A percentile compares a stretch with the other conserved stretches of the same genome.
phyloP scores from a whole-genome alignment of 1,140 invertebrate genomes.

The Parapsyche elsis region DNA sequence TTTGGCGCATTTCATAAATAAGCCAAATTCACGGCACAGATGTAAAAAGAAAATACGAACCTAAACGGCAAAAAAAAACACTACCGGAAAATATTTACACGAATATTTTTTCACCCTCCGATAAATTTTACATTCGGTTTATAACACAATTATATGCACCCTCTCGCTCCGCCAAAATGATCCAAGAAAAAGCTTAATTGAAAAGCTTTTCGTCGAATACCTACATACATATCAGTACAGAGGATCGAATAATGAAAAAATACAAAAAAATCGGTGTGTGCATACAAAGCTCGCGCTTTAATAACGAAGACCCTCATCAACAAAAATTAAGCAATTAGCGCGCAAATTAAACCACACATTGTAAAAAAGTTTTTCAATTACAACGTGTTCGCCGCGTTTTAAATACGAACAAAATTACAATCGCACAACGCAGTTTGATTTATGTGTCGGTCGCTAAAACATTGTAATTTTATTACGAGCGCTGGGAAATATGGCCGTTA shows the following conservation, averaged over 20 bases:
- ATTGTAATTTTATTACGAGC: background rate
- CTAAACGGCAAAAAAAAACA: background rate
- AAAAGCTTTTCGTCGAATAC: background rate
- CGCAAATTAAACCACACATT: constrained; percentile 5
- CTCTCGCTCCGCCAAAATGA: background rate
- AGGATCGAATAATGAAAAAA: background rate
- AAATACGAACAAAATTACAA: constrained; percentile 23
- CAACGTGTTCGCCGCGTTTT: background rate
- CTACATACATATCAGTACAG: background rate
- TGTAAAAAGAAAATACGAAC: constrained; percentile 15
- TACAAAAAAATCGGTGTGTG: background rate
- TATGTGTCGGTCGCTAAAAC: background rate
- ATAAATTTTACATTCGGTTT: constrained; percentile 4
- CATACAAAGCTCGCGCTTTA: background rate
- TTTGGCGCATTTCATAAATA: constrained; percentile 28
- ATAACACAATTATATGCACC: background rate
- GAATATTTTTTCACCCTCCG: background rate
- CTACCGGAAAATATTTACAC: background rate
- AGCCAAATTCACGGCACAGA: constrained; percentile 30
- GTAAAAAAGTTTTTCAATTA: constrained; percentile 22
- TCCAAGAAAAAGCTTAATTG: background rate
- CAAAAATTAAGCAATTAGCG: constrained; percentile 9
- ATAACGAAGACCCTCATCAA: constrained; percentile 12
- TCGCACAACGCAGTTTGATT: background rate
- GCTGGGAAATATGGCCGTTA: background rate